These are phyloP conservation scores for Syngnathus floridae DNA, from an alignment of 2,113 vertebrate genomes.

Conservation along the genomic window DNA sequence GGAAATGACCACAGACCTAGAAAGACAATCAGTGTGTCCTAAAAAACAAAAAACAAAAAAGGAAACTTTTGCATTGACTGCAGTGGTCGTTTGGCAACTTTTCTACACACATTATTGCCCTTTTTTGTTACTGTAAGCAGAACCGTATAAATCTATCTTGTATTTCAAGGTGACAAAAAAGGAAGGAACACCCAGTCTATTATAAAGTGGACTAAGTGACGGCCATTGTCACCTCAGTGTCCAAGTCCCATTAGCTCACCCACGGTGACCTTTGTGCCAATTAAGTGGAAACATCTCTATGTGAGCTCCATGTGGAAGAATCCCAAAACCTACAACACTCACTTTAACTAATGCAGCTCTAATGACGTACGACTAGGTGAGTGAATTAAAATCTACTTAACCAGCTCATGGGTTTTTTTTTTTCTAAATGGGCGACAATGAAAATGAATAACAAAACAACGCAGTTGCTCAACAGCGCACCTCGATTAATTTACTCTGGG, in stretches of 20 bases:
- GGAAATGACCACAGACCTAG: conserved; percentile 28
- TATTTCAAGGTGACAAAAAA: conserved; percentile 50
- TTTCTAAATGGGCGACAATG: conserved; percentile 5
- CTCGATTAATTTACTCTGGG: conserved; percentile 64
- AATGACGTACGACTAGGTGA: conserved; percentile 7
- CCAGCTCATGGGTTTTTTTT: neutral
- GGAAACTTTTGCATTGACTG: conserved; percentile 7
- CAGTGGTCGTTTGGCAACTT: conserved; percentile 14
- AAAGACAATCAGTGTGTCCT: conserved; percentile 17
- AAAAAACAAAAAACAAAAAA: neutral
- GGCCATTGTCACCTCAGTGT: conserved; percentile 33
- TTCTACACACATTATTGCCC: conserved; percentile 24
- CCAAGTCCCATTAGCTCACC: conserved; percentile 29
- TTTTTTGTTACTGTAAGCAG: conserved; percentile 46
- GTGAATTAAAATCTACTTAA: conserved; percentile 5
- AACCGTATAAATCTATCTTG: conserved; percentile 48
- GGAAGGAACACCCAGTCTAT: conserved; percentile 8
- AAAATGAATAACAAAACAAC: conserved; percentile 14
- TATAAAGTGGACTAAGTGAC: conserved; percentile 18
- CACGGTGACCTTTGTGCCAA: conserved; percentile 20
- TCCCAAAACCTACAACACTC: conserved; percentile 30
- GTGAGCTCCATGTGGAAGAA: conserved; percentile 21
- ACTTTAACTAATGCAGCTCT: conserved; percentile 3
- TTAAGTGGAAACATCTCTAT: conserved; percentile 24
- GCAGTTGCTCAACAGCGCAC: conserved; percentile 42